Base-by-base conservation (phyloP, 2,888 invertebrate species). In the Caenorhabditis sulstoni region DNA sequence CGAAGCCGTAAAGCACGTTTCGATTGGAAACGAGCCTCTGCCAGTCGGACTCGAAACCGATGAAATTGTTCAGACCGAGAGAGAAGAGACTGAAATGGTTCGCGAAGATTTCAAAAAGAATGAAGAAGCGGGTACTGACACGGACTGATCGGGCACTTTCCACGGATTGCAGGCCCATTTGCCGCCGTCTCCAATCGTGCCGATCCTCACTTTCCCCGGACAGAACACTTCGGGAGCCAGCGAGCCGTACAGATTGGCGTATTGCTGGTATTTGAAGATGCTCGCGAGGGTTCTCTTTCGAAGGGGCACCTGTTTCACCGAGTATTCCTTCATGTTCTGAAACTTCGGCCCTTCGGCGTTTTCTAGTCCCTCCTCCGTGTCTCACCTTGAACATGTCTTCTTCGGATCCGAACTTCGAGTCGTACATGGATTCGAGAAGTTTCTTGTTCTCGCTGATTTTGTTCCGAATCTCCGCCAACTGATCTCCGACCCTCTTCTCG, bases 131-230 rank as follows among this genome's bases (percentile, higher is more conserved):
- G 18, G 47, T 14, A 74, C 73, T 62, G 16, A 74, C 79, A 74
- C 66, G 16, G 64, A 57, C 52, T 71, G 47, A 7, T 59, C 35
- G 1, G 80, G 80, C 20, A 76, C 53, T n/a, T 67, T 71, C 75
- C 70, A 71, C 23, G 80, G 80, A 73, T 80, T 76, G 37, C 80
- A 80, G 3, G 62, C 50, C 80, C 80, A 80, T 62, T 80, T 80
- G 16, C 80, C 80, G 20, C 80, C 80, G 35, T 80, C 80, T 18
- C 75, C 71, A 4, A 80, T 45, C n/a, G 53, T 66, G 11, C 80
- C 80, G 16, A 80, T 67, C 14, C 79, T 61, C n/a, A 71, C 55
- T 55, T 78, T 78, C 7, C 39, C 55, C n/a, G 64, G 58, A 45
- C 78, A 78, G 37, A 57, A 55, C 18, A 79, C 79, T 57, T 79